Evolutionary conservation across 2,113 vertebrate genomes (phyloP), one percentile per base, ranked within the genome.

Genomic region (Trogon melanurus): DNA sequence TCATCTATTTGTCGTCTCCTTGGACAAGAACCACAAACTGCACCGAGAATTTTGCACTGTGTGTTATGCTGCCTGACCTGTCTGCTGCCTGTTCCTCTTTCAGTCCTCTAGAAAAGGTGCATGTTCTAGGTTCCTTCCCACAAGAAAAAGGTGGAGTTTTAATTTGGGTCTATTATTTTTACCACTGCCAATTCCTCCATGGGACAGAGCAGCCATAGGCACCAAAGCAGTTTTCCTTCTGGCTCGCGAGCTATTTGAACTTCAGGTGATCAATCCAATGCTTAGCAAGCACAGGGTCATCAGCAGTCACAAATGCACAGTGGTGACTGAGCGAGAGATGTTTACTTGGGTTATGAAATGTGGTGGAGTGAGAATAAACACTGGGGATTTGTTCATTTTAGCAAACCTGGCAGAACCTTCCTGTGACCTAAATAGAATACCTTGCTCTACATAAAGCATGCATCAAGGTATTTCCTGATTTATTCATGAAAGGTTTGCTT

Each of bases 401-500:
- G 98, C 98, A 98, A 98, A 98, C 97, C 98, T 97, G 97, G 98
- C 97, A 98, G 97, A 98, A 98, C 98, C 98, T 98, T 96, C 89
- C 97, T 96, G 97, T 98, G 98, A 98, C 98, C 98, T 98, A 98
- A 98, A 98, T 98, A 98, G 98, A 98, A 97, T 98, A 98, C 98
- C 98, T 98, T 98, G 97, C 97, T 98, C 97, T 98, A 98, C 97
- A 98, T 98, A 98, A 98, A 98, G 97, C 98, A 98, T 98, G 97
- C 98, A 98, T 98, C 98, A 97, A 98, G 97, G 96, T 98, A 98
- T 98, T 98, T 98, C 98, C 98, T 98, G 98, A 98, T 98, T 98
- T 98, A 98, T 98, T 98, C 98, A 98, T 98, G 98, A 98, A 98
- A 98, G 97, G 96, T 98, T 98, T 98, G 97, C 97, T 98, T 98